Evolutionary conservation across 2,797 vertebrate genomes (phyloP).

Genomic region (Falco biarmicus): DNA sequence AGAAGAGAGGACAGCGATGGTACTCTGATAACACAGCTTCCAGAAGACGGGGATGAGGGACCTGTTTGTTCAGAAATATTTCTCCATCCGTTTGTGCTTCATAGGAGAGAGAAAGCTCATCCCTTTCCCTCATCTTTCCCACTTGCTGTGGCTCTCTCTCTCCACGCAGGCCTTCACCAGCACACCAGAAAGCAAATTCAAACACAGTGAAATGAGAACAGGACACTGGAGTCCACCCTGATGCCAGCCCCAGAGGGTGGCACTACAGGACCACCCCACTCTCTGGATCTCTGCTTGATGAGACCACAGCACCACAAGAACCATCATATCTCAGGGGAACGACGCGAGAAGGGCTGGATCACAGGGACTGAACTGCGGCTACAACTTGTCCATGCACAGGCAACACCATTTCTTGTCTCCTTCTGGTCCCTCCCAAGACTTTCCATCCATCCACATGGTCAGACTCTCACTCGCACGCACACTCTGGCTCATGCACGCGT

Average conservation of each 20-base stretch:
- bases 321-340: accelerated
- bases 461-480: accelerated
- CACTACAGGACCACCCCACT: background rate
- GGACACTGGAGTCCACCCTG: background rate
- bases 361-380: accelerated
- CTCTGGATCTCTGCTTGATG: background rate
- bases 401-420: background rate
- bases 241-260: background rate
- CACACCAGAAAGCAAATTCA: background rate
- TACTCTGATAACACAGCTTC: conserved; percentile 23
- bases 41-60: conserved; percentile 33
- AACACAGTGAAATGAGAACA: background rate
- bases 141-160: background rate
- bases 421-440: background rate
- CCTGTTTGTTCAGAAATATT: conserved; percentile 42
- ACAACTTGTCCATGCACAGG: background rate
- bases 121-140: background rate
- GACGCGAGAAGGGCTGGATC: background rate
- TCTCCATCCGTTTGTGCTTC: background rate
- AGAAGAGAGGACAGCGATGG: background rate
- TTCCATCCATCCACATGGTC: background rate
- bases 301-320: background rate
- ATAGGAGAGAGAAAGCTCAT: background rate
- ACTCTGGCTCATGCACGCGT: accelerated
- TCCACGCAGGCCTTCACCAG: background rate